A percentile compares a stretch with the other conserved stretches of the same genome.
phyloP scores from a whole-genome alignment of 2,113 vertebrate genomes.

The Cheirogaleus medius region DNA sequence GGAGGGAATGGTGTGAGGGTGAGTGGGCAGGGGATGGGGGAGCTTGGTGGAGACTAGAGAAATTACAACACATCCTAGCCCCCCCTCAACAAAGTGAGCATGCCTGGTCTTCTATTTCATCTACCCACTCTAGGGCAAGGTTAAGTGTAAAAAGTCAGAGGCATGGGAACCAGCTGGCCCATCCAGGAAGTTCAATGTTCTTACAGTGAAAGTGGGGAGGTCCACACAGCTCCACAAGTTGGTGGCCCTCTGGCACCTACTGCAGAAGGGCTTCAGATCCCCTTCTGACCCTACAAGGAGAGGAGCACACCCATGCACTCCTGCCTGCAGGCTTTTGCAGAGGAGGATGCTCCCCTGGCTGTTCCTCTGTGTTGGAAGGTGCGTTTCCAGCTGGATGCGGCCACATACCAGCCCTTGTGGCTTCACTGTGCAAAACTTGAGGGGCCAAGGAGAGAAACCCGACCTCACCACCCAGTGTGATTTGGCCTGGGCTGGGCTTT shows the following conservation, averaged over 20 bases:
- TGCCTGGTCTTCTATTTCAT: neutral
- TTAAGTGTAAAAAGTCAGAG: neutral
- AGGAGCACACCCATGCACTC: rapidly evolving
- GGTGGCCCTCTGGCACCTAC: rapidly evolving
- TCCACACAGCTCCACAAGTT: rapidly evolving
- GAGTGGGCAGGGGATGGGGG: neutral
- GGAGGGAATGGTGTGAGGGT: neutral
- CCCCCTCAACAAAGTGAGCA: neutral
- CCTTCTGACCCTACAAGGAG: rapidly evolving
- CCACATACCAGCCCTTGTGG: rapidly evolving
- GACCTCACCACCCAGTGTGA: rapidly evolving
- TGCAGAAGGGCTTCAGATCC: neutral
- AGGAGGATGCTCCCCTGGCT: rapidly evolving
- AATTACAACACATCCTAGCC: too few species aligned
- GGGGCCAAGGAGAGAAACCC: rapidly evolving
- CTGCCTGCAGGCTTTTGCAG: neutral
- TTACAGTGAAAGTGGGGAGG: neutral
- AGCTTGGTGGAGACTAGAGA: neutral
- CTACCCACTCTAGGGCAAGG: neutral
- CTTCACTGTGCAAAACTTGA: rapidly evolving
- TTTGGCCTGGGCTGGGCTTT: neutral
- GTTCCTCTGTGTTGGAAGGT: neutral
- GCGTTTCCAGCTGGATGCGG: neutral
- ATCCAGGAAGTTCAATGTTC: neutral
- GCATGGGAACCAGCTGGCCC: neutral